Conservation (phyloP, 1,140 invertebrate species). For the Scaptomyza hsui region DNA sequence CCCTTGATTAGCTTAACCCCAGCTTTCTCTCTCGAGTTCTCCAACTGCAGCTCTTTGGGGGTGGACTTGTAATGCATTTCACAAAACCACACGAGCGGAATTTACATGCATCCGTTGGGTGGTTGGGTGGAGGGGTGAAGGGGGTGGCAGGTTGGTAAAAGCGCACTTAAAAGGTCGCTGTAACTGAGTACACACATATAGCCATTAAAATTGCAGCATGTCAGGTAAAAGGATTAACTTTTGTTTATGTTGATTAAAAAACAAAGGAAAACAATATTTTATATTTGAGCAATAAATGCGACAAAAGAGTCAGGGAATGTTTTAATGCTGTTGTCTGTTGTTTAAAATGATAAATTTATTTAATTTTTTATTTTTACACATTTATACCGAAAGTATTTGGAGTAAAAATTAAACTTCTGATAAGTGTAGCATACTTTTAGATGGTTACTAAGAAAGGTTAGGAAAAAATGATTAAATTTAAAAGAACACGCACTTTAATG, state of each 20-base stretch:
- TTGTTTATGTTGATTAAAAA: slow-evolving; percentile 21
- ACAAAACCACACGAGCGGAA: slow-evolving; percentile 80
- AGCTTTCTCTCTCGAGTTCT: slow-evolving; percentile 1
- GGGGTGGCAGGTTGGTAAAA: too few species aligned
- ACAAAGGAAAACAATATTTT: background rate
- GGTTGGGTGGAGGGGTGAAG: background rate
- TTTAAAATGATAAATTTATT: too few species aligned
- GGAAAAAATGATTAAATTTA: too few species aligned
- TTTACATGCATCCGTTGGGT: slow-evolving; percentile 64
- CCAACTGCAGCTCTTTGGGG: slow-evolving; percentile 13
- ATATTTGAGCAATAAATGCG: background rate
- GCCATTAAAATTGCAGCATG: slow-evolving; percentile 55
- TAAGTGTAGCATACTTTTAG: too few species aligned
- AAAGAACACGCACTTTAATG: too few species aligned
- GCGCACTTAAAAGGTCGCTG: background rate
- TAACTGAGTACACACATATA: slow-evolving; percentile 2
- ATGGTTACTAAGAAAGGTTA: too few species aligned
- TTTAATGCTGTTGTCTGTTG: too few species aligned
- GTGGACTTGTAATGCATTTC: slow-evolving; percentile 70
- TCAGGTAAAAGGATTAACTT: slow-evolving; percentile 25
- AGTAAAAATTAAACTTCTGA: too few species aligned
- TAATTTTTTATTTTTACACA: too few species aligned
- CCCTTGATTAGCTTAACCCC: slow-evolving; percentile 76
- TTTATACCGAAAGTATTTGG: too few species aligned
- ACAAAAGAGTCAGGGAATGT: background rate